These are phyloP conservation scores for Chromobotia macracanthus DNA, from an alignment of 2,797 vertebrate genomes.

Conservation along the genomic window DNA sequence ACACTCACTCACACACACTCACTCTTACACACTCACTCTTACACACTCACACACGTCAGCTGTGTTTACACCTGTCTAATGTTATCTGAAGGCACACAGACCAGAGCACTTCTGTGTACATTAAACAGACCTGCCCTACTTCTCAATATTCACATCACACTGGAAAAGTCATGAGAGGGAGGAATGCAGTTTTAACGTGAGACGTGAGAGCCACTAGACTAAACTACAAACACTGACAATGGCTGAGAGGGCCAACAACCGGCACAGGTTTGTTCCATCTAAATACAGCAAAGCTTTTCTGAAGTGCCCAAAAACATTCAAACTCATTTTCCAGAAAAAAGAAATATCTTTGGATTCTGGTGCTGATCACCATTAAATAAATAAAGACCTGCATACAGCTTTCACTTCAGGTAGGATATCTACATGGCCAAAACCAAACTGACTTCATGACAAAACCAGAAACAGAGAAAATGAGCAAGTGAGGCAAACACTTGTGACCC, in stretches of 20 bases:
- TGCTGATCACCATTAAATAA: too few relatives aligned
- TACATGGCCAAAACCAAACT: too few relatives aligned
- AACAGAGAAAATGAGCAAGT: too few relatives aligned
- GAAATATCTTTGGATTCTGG: too few relatives aligned
- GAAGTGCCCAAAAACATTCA: neutral
- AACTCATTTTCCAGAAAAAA: neutral
- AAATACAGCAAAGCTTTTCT: neutral
- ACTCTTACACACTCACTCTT: constrained; percentile 22
- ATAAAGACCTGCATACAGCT: too few relatives aligned
- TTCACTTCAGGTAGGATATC: too few relatives aligned
- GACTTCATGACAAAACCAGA: too few relatives aligned
- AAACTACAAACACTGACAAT: constrained; percentile 6
- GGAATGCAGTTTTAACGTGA: too few relatives aligned
- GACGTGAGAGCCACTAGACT: constrained; percentile 14
- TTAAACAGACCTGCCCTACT: constrained; percentile 31
- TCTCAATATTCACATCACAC: constrained; percentile 32
- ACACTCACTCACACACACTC: constrained; percentile 37
- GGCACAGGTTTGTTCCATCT: neutral
- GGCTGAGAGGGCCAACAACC: neutral
- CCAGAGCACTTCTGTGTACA: constrained; percentile 15
- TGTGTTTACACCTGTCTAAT: constrained; percentile 41
- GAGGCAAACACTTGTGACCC: too few relatives aligned
- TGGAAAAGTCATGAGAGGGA: constrained; percentile 8
- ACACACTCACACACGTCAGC: constrained; percentile 20
- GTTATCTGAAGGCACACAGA: constrained; percentile 45